Evolutionary conservation across 2,888 invertebrate genomes (phyloP), one percentile per base, ranked within the genome.

Genomic region (Aricia artaxerxes): DNA sequence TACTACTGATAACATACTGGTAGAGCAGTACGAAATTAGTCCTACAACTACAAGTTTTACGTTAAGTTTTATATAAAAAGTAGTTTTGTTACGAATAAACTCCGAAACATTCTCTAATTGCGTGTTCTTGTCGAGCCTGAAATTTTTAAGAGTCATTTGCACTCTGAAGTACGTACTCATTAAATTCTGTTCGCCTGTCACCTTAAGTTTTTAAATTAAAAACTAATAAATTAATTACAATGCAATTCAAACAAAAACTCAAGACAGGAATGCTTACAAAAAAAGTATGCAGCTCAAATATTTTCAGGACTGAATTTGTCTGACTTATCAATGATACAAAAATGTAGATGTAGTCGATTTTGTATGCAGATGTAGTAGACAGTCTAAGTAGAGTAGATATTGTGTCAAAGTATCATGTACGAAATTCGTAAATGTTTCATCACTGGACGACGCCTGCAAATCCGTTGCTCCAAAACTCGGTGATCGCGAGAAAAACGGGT

Each of bases 51-150:
- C 64, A 64, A 64, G 31, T 64, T 64, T 64, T 64, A 38, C 1
- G 13, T 38, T 69, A 16, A 35, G 13, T 13, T 16, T 4, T 1
- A 35, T 16, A 69, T 64, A 69, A 69, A 38, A 69, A 69, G 69
- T 38, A 5, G 69, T 38, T 69, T 38, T 13, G 35, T 69, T 69
- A 69, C 11, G 69, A 69, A 69, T 69, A 38, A 69, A 69, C 69
- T 38, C 31, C 69, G 69, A 69, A 35, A 69, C 69, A 69, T 69
- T 69, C 69, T 38, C 35, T 69, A 16, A 69, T 69, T 38, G 69
- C 69, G 11, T 31, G 35, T 69, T 69, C 13, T 69, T 69, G 16
- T 38, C 69, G 69, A 4, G 69, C 13, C 69, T 69, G 11, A 69
- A 69, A 69, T 69, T 11, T 69, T 35, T 35, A 38, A 69, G 69